phyloP scores from a whole-genome alignment of 2,797 vertebrate genomes.

The Sebastes itinus region DNA sequence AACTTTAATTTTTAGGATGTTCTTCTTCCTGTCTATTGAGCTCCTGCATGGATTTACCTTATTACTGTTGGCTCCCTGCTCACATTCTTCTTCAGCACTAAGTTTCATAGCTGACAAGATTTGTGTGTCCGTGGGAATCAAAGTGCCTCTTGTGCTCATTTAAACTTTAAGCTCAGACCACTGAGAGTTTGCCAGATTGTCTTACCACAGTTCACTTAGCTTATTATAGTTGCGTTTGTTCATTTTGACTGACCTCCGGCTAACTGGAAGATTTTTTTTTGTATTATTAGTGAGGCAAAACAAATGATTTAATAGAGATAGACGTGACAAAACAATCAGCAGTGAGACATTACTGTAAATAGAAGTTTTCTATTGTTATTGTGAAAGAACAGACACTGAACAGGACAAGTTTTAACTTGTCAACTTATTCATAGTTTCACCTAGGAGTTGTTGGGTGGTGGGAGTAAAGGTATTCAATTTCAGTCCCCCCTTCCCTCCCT shows the following conservation, averaged over 20 bases:
- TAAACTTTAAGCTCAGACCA: background rate
- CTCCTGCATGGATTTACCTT: slow-evolving; percentile 30
- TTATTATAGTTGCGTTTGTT: slow-evolving; percentile 6
- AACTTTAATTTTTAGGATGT: slow-evolving; percentile 23
- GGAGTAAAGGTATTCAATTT: slow-evolving; percentile 61
- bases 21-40: background rate
- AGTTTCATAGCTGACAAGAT: slow-evolving; percentile 9
- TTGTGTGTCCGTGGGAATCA: slow-evolving; percentile 12
- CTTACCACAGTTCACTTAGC: slow-evolving; percentile 13
- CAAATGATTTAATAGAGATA: background rate
- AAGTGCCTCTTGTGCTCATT: slow-evolving; percentile 27
- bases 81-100: slow-evolving; percentile 28
- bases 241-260: background rate
- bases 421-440: slow-evolving; percentile 18
- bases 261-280: background rate
- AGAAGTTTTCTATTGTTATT: background rate
- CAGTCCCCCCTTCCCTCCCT: slow-evolving; percentile 44
- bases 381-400: background rate
- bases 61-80: slow-evolving; percentile 40
- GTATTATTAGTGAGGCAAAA: background rate
- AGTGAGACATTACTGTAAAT: background rate
- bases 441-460: background rate
- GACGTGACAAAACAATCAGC: background rate
- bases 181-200: slow-evolving; percentile 15
- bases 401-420: slow-evolving; percentile 41